Percentiles rank a stretch among this genome's conserved stretches.
Evolutionary conservation across 2,888 invertebrate genomes (phyloP).

Genomic region (Drosophila tripunctata): DNA sequence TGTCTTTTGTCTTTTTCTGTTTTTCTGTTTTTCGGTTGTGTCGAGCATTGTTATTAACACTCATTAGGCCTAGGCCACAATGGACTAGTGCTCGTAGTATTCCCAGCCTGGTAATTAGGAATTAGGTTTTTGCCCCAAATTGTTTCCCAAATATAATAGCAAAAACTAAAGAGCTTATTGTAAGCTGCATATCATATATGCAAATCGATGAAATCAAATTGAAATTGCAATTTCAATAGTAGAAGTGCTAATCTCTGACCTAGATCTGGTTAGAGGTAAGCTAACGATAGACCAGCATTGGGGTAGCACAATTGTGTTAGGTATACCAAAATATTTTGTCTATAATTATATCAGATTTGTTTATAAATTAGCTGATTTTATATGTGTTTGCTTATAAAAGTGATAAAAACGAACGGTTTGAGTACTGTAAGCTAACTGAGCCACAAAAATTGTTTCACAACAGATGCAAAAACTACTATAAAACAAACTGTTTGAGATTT

Average conservation of each 20-base stretch:
- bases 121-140: not conserved
- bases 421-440: no score
- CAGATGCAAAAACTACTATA: no score
- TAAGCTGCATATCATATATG: not conserved
- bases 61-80: conserved; percentile 51
- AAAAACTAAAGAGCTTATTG: not conserved
- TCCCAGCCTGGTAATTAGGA: conserved; percentile 27
- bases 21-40: conserved; percentile 18
- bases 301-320: no score
- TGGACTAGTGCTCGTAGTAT: not conserved
- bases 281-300: no score
- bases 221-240: not conserved
- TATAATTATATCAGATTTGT: no score
- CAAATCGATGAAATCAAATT: not conserved
- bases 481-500: no score
- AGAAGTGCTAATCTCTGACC: not conserved
- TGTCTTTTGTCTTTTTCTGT: no score
- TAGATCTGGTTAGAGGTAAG: not conserved
- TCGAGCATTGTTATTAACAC: conserved; percentile 49
- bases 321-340: no score
- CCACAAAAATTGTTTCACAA: no score
- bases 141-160: not conserved
- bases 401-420: no score
- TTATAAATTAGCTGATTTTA: no score
- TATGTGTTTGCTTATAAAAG: no score